Evolutionary conservation across 2,113 vertebrate species (phyloP).

Genomic region (Felis chaus): DNA sequence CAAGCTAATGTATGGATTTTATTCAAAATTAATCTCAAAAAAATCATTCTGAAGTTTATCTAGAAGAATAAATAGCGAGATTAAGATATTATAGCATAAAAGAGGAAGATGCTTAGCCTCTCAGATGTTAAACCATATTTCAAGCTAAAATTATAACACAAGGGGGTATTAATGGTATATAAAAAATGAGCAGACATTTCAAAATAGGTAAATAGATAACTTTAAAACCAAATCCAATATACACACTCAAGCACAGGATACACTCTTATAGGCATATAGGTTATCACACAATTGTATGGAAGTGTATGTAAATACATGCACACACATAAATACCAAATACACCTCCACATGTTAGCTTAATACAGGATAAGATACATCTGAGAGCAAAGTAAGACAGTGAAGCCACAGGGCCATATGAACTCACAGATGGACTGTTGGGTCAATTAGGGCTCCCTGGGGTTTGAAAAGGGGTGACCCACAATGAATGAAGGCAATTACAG

Average conservation of each 20-base stretch:
- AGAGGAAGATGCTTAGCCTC: not conserved
- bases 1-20: not conserved
- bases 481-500: not conserved
- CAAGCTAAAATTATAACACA: not conserved
- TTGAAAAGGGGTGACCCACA: not conserved
- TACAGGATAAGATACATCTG: not conserved
- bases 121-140: not conserved
- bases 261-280: not conserved
- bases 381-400: not conserved
- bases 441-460: not conserved
- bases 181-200: not conserved
- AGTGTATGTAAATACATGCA: no score
- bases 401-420: not conserved
- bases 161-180: not conserved
- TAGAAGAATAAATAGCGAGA: not conserved
- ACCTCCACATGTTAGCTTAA: not conserved
- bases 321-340: not conserved
- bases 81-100: not conserved
- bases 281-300: not conserved
- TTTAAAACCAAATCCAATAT: not conserved
- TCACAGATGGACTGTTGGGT: not conserved
- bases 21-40: not conserved
- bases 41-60: not conserved
- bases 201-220: not conserved
- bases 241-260: not conserved